Percentiles rank a stretch among this genome's conserved stretches.
These are phyloP conservation scores for Plagiodera versicolora DNA, from an alignment of 2,888 invertebrate species.

Conservation along the genomic window DNA sequence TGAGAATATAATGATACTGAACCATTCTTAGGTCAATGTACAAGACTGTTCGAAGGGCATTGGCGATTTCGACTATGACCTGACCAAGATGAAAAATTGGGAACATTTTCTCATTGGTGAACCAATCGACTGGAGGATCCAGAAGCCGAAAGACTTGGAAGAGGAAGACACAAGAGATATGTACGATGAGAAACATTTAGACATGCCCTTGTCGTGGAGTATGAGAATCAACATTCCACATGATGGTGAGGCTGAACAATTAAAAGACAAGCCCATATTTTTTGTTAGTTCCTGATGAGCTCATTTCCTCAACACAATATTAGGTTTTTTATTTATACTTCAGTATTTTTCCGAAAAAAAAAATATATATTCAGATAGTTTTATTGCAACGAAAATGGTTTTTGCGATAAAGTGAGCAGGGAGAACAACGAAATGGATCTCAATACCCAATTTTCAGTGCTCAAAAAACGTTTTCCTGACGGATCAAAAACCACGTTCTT, in stretches of 20 bases:
- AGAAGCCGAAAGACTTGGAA: conserved; percentile 51
- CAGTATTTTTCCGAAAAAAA: too few species aligned
- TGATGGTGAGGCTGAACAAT: conserved; percentile 58
- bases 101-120: conserved; percentile 75
- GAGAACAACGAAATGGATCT: too few species aligned
- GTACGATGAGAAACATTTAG: conserved; percentile 70
- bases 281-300: too few species aligned
- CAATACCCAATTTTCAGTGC: conserved; percentile 35
- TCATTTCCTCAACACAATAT: too few species aligned
- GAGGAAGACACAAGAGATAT: conserved; percentile 59
- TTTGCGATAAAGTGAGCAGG: too few species aligned
- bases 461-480: conserved; percentile 69
- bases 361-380: too few species aligned
- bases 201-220: conserved; percentile 77
- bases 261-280: too few species aligned
- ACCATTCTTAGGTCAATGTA: conserved; percentile 59
- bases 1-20: not conserved
- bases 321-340: too few species aligned
- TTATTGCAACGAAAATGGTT: too few species aligned
- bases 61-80: conserved; percentile 63
- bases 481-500: conserved; percentile 69
- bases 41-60: conserved; percentile 61
- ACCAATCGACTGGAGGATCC: conserved; percentile 57
- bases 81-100: conserved; percentile 66
- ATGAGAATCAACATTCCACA: conserved; percentile 65